These are phyloP conservation scores for Phylloscopus trochilus DNA, from an alignment of 2,113 vertebrate species.

Conservation along the genomic window DNA sequence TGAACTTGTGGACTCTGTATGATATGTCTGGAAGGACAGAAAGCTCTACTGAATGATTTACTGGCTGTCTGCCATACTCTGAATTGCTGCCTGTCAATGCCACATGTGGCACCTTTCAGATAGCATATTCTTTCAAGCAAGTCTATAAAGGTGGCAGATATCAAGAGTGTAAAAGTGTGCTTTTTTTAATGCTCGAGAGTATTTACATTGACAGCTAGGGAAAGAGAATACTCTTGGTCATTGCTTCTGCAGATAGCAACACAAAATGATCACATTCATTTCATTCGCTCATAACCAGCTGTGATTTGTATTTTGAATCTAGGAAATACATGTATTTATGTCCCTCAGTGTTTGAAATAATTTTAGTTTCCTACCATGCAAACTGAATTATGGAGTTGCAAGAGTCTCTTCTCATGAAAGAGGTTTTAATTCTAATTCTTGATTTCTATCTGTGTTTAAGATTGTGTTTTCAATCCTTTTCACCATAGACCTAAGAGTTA, in stretches of 20 bases:
- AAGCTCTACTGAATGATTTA: conserved; percentile 36
- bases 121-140: conserved; percentile 23
- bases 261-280: not conserved
- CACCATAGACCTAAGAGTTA: not conserved
- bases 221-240: not conserved
- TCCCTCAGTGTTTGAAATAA: not conserved
- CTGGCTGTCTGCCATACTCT: conserved; percentile 12
- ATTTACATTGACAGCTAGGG: not conserved
- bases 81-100: conserved; percentile 43
- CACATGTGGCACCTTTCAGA: conserved; percentile 37
- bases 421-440: not conserved
- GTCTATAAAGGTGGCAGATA: not conserved
- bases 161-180: not conserved
- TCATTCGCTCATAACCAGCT: not conserved
- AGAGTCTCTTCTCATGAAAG: not conserved
- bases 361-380: not conserved
- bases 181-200: not conserved
- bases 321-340: not conserved
- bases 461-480: not conserved
- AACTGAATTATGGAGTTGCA: not conserved
- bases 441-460: not conserved
- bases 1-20: not conserved
- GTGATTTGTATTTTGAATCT: not conserved
- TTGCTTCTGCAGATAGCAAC: not conserved
- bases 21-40: not conserved